Evolutionary conservation across 2,888 invertebrate genomes (phyloP), one percentile per base, ranked within the genome.

Genomic region (Cryptus viduatorius): DNA sequence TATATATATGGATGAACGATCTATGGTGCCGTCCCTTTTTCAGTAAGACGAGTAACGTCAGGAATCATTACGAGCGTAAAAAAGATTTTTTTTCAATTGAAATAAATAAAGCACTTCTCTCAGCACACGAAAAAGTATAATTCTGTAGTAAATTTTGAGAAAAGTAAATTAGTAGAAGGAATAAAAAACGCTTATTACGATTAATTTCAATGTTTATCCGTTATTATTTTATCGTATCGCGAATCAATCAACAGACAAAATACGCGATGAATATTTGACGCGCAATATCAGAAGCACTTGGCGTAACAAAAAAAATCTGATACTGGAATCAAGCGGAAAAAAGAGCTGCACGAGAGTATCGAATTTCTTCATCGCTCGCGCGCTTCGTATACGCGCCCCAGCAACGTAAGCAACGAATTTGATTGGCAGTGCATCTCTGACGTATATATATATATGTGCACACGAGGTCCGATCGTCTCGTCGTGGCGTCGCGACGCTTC

Each of bases 361-460:
- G 48, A 73, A 75, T 75, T 75, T 75, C 48, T 64, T 64, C 64
- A 37, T 64, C 31, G 16, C 64, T 56, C 42, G 24, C 19, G 56
- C 56, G 72, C 14, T 19, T 5, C 59, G 14, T 29, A 24, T 61
- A 24, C 29, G 5, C 59, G 7, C 59, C 59, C 7, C 48, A 31
- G 48, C 73, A 31, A 48, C 10, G 64, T 75, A 16, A 80, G 75
- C 59, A 24, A 61, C 75, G 83, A 87, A 89, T 87, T 89, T 85
- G 73, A 87, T 87, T 87, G 88, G 71, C 69, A 44, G 68, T 82
- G 81, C 78, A 86, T 88, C 87, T 86, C 83, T 81, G 72, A 77
- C 59, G 86, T 79, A 79, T 86, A 79, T 81, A 84, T 81, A 84
- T 65, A 82, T 81, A 73, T 29, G 76, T 59, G 82, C 82, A 75